Conservation (phyloP, 1,140 invertebrate genomes). For the Acromyrmex charruanus region DNA sequence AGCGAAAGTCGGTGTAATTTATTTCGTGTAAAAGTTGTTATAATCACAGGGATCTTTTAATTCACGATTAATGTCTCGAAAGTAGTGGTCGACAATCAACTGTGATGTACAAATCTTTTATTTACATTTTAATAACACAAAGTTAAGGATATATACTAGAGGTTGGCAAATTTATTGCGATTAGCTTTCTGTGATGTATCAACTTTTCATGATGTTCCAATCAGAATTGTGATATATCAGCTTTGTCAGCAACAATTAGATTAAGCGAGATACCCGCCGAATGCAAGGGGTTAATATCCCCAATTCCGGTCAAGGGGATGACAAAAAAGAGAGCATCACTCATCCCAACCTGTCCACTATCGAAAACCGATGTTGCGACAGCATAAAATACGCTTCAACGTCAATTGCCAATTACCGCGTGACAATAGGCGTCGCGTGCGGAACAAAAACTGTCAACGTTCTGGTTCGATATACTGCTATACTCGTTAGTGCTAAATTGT, state of each 20-base stretch:
- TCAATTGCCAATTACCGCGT: slow-evolving; percentile 42
- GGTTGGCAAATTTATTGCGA: background rate
- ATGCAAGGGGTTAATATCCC: background rate
- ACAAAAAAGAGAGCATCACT: background rate
- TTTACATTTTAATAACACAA: background rate
- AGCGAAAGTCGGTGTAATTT: slow-evolving; percentile 26
- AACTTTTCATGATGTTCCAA: background rate
- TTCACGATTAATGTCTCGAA: background rate
- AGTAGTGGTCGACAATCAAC: background rate
- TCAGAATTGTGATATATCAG: background rate
- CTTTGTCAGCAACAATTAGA: slow-evolving; percentile 13
- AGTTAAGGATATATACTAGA: background rate
- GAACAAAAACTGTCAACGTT: slow-evolving; percentile 28
- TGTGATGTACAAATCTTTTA: too few species aligned
- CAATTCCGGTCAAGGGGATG: background rate
- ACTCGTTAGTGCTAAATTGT: too few species aligned
- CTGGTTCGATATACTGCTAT: background rate
- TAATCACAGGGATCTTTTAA: slow-evolving; percentile 3
- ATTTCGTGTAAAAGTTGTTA: background rate
- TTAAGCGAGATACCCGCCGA: background rate
- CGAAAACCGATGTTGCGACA: slow-evolving; percentile 36
- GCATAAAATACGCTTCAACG: slow-evolving; percentile 22
- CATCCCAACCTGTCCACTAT: slow-evolving; percentile 21
- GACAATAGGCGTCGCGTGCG: slow-evolving; percentile 5
- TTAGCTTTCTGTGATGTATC: background rate